Evolutionary conservation across 2,888 invertebrate genomes (phyloP), one percentile per base, ranked within the genome.

Genomic region (Xestia xanthographa): DNA sequence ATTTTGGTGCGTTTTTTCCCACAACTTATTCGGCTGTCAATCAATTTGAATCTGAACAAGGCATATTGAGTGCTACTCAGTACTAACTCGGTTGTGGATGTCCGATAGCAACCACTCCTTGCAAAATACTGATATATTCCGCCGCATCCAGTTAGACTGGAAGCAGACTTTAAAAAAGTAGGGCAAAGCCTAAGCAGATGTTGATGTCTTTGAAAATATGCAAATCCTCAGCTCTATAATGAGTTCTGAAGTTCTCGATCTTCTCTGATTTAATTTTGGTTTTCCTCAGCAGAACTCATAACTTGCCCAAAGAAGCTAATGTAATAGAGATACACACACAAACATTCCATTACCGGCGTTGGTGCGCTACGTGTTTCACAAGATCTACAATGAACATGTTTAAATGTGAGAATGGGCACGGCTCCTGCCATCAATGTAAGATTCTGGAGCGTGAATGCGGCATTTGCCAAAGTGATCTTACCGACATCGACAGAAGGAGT

Each of bases 391-490:
- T 11, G 17, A 17, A 38, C 26, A 72, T 50, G 38, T 50, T 26
- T 72, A 5, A 8, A 26, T 72, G 72, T 26, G 6, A 50, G 4
- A 50, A 50, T 12, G 72, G 72, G 22, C 72, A 72, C 17, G 17
- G 38, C 22, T 72, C 38, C 26, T 72, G 72, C 72, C 1, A 12
- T 1, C 0, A 17, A 22, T 72, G 72, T 26, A 72, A 22, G 43
- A 34, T 5, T 22, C n/a, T 14, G 5, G 38, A 38, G 5, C 14
- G 17, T 22, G 11, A 5, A 38, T 50, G 38, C 12, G 72, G 72
- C 26, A 22, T 50, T 26, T 72, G 72, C 48, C 14, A n/a, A 22
- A 20, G 9, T 45, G 9, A 26, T n/a, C n/a, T 69, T 70, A 48
- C 70, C 20, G 14, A 45, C n/a, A 48, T 45, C 20, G 14, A 45